A percentile compares a stretch with the other conserved stretches of the same genome.
These are phyloP conservation scores for Diachasma alloeum DNA, from an alignment of 1,140 invertebrate species.

Conservation along the genomic window DNA sequence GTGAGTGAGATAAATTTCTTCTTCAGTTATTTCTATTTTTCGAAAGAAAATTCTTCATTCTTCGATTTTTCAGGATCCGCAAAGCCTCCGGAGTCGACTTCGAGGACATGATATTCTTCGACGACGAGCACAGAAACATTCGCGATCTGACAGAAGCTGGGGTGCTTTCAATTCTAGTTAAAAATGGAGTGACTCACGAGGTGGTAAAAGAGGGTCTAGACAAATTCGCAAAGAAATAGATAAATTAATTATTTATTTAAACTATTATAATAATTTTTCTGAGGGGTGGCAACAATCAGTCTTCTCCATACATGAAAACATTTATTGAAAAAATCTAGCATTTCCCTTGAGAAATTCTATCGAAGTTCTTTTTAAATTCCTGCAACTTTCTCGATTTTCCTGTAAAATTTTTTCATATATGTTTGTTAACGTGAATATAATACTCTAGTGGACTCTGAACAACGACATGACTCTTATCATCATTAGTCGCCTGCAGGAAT, in stretches of 20 bases:
- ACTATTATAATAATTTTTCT: conserved; percentile 9
- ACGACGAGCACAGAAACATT: conserved; percentile 74
- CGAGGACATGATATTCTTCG: conserved; percentile 78
- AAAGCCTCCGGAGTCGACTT: conserved; percentile 66
- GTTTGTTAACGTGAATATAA: conserved; percentile 44
- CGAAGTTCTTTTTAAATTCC: too few species aligned
- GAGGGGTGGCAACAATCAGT: conserved; percentile 31
- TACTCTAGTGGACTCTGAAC: conserved; percentile 54
- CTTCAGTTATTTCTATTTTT: too few species aligned
- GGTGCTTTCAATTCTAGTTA: conserved; percentile 68
- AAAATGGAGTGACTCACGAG: conserved; percentile 64
- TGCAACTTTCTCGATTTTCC: too few species aligned
- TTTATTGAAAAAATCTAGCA: too few species aligned
- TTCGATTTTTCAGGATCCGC: conserved; percentile 67
- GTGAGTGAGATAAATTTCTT: conserved; percentile 65
- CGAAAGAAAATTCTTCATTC: too few species aligned
- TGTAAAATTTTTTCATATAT: too few species aligned
- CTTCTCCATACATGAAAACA: neutral
- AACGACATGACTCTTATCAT: conserved; percentile 30
- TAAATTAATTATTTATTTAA: conserved; percentile 7
- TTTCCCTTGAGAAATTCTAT: too few species aligned
- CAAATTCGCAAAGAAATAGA: conserved; percentile 48
- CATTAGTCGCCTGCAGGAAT: conserved; percentile 43
- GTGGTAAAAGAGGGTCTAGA: conserved; percentile 64
- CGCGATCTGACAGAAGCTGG: conserved; percentile 67